A percentile compares a stretch with the other conserved stretches of the same genome.
Conservation (phyloP, 2,797 vertebrate genomes). For the Enteromius viviparus region DNA sequence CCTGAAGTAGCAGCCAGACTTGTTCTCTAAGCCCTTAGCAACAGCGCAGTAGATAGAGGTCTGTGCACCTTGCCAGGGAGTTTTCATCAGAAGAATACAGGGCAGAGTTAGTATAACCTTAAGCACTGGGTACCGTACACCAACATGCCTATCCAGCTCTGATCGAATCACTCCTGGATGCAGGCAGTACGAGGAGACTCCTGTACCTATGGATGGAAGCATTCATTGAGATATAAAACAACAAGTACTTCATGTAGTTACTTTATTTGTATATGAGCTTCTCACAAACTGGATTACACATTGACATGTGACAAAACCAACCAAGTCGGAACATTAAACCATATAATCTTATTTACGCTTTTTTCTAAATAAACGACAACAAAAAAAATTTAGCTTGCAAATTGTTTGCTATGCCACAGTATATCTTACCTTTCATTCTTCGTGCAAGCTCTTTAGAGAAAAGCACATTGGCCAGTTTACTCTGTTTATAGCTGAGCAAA, state of each 20-base stretch:
- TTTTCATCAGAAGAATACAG: conserved; percentile 76
- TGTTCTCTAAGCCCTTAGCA: conserved; percentile 68
- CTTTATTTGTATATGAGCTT: background rate
- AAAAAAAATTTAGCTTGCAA: background rate
- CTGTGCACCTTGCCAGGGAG: conserved; percentile 74
- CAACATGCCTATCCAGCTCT: conserved; percentile 69
- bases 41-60: conserved; percentile 74
- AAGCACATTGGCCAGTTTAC: conserved; percentile 79
- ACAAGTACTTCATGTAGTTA: background rate
- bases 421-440: conserved; percentile 66
- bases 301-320: background rate
- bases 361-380: background rate
- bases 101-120: conserved; percentile 67
- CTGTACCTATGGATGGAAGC: conserved; percentile 62
- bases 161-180: conserved; percentile 78
- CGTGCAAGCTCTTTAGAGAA: conserved; percentile 74
- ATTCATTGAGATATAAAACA: background rate
- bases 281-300: background rate
- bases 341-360: background rate
- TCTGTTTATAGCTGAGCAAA: conserved; percentile 76
- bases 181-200: conserved; percentile 73
- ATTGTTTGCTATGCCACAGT: background rate
- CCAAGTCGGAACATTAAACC: background rate
- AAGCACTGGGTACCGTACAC: conserved; percentile 69
- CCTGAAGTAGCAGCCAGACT: conserved; percentile 77